These are phyloP conservation scores for Oreocharis arfaki DNA, from an alignment of 2,113 vertebrate genomes.

Conservation along the genomic window DNA sequence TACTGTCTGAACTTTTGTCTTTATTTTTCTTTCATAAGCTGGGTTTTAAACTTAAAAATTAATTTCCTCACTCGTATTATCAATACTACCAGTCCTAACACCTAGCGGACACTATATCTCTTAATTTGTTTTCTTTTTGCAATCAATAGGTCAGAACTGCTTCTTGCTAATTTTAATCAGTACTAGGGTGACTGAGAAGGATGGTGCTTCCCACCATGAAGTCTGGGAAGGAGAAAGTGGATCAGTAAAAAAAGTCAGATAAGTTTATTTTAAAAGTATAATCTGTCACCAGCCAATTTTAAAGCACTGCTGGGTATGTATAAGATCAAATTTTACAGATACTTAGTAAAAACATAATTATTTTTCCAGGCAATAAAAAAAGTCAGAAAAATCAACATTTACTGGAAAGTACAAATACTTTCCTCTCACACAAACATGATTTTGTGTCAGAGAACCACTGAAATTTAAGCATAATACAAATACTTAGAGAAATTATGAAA, in stretches of 20 bases:
- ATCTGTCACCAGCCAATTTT: not conserved
- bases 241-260: not conserved
- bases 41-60: not conserved
- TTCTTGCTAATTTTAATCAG: constrained; percentile 7
- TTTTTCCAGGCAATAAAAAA: not conserved
- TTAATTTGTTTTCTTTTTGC: constrained; percentile 12
- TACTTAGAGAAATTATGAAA: not conserved
- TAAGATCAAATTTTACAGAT: not conserved
- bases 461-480: not conserved
- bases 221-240: not conserved
- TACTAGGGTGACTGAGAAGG: not conserved
- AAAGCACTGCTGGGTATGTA: not conserved
- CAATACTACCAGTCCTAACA: not conserved
- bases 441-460: not conserved
- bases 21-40: constrained; percentile 41
- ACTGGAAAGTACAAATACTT: not conserved
- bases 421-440: not conserved
- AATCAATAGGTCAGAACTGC: constrained; percentile 2
- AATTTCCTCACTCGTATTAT: not conserved
- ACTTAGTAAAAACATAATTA: not conserved
- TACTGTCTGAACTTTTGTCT: not conserved
- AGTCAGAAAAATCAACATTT: not conserved
- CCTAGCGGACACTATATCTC: not conserved
- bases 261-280: not conserved
- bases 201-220: not conserved